A percentile compares a stretch with the other conserved stretches of the same genome.
Evolutionary conservation across 2,888 invertebrate species (phyloP).

Genomic region (Mesorhabditis sp.): DNA sequence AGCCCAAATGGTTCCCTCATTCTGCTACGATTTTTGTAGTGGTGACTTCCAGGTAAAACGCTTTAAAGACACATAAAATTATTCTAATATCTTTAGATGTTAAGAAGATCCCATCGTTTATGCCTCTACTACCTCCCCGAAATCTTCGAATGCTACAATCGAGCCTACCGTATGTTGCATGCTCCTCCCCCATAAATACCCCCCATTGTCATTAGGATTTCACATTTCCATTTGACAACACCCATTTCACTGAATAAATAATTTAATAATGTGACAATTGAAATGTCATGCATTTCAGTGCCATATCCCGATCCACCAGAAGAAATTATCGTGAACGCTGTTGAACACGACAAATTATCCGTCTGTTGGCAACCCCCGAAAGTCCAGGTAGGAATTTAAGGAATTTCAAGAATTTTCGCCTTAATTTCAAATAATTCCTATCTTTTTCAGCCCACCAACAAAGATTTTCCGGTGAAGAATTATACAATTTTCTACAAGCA

Average conservation of each 20-base stretch:
- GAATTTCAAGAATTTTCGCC: not conserved
- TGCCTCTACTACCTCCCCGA: constrained; percentile 58
- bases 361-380: constrained; percentile 36
- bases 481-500: constrained; percentile 49
- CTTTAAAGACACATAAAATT: not conserved
- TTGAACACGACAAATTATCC: constrained; percentile 34
- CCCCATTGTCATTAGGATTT: not conserved
- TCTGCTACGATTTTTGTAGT: constrained; percentile 57
- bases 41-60: constrained; percentile 40
- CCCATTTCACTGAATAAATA: constrained; percentile 23
- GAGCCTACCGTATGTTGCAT: constrained; percentile 45
- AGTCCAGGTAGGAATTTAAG: constrained; percentile 11
- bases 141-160: constrained; percentile 56
- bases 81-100: constrained; percentile 31
- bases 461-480: constrained; percentile 34
- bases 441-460: constrained; percentile 15
- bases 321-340: constrained; percentile 34
- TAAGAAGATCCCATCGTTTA: constrained; percentile 53
- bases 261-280: constrained; percentile 24
- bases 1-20: constrained; percentile 53
- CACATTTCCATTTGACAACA: not conserved
- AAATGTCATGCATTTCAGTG: constrained; percentile 27
- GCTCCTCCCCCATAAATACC: constrained; percentile 10
- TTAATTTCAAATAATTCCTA: no score
- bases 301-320: constrained; percentile 47